These are phyloP conservation scores for Echinometra lucunter DNA, from an alignment of 53 echinoderm and acorn worm species.

Conservation along the genomic window DNA sequence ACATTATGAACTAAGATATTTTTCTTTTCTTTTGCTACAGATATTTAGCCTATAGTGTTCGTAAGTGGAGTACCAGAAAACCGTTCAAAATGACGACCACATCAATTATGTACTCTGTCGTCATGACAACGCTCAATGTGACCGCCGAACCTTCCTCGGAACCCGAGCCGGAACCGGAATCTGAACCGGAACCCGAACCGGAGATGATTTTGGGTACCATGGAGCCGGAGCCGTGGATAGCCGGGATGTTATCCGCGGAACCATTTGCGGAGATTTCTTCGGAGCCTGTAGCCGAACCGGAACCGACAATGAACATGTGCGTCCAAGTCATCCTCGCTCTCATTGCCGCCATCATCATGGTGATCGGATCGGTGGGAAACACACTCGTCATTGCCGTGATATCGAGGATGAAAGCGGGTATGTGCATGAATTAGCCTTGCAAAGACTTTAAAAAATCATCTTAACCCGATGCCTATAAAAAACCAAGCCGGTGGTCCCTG, in stretches of 20 bases:
- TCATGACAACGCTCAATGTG: constrained; percentile 8
- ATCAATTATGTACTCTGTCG: constrained; percentile 34
- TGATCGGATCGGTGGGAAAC: constrained; percentile 83
- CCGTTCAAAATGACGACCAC: constrained; percentile 17
- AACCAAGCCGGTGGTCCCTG: too few species aligned
- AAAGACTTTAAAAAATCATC: too few species aligned
- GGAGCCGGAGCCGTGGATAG: constrained; percentile 49
- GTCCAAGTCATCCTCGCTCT: constrained; percentile 70
- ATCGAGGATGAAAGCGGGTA: constrained; percentile 78
- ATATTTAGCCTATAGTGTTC: neutral
- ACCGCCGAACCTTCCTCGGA: constrained; percentile 61
- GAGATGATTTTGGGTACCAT: constrained; percentile 44
- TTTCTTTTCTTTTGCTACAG: neutral
- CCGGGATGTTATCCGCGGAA: constrained; percentile 1
- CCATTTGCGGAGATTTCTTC: constrained; percentile 10
- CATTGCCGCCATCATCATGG: constrained; percentile 79
- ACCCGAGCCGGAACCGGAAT: constrained; percentile 69
- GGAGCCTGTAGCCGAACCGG: constrained; percentile 71
- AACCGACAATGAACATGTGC: constrained; percentile 71
- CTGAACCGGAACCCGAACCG: constrained; percentile 51
- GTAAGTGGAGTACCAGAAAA: neutral
- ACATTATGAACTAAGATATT: neutral
- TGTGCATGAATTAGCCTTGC: neutral
- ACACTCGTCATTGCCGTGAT: constrained; percentile 81
- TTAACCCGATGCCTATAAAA: too few species aligned